Percentiles rank a stretch among this genome's conserved stretches.
phyloP scores from a whole-genome alignment of 2,888 invertebrate species.

The Portevinia maculata region DNA sequence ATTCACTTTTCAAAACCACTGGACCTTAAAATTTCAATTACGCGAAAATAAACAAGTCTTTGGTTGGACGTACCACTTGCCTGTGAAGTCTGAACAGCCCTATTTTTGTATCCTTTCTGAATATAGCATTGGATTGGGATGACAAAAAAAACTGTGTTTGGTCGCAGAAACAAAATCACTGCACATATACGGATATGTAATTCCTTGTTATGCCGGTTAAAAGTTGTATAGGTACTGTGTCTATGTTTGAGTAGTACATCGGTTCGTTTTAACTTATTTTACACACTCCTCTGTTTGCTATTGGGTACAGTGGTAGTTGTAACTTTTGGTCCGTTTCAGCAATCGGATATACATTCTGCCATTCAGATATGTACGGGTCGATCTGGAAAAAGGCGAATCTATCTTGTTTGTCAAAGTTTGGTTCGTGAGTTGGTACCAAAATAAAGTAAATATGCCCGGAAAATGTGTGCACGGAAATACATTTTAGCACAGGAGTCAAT shows the following conservation, averaged over 20 bases:
- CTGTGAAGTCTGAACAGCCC: conserved; percentile 16
- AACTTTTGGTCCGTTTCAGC: conserved; percentile 8
- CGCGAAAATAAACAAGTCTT: conserved; percentile 69
- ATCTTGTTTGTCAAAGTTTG: conserved; percentile 2
- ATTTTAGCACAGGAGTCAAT: conserved; percentile 19
- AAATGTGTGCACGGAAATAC: conserved; percentile 9
- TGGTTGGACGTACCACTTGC: conserved; percentile 37
- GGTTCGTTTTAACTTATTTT: conserved; percentile 19
- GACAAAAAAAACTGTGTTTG: conserved; percentile 36
- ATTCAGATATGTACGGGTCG: conserved; percentile 2
- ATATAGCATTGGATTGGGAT: conserved; percentile 10
- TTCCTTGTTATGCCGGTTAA: conserved; percentile 46
- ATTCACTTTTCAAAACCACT: conserved; percentile 57
- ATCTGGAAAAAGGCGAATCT: background rate
- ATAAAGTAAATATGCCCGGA: conserved; percentile 16
- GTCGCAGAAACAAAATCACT: conserved; percentile 43
- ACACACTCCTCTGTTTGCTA: background rate
- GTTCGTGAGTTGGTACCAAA: conserved; percentile 22
- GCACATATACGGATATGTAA: conserved; percentile 49
- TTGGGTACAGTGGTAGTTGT: conserved; percentile 21
- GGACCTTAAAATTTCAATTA: conserved; percentile 71
- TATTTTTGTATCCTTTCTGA: conserved; percentile 22
- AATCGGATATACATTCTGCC: conserved; percentile 40
- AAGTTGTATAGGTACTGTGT: conserved; percentile 42
- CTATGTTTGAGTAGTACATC: conserved; percentile 1